Percentiles rank a stretch among this genome's conserved stretches.
These are phyloP conservation scores for Sceliomorpha sp. DNA, from an alignment of 2,888 invertebrate species.

Conservation along the genomic window DNA sequence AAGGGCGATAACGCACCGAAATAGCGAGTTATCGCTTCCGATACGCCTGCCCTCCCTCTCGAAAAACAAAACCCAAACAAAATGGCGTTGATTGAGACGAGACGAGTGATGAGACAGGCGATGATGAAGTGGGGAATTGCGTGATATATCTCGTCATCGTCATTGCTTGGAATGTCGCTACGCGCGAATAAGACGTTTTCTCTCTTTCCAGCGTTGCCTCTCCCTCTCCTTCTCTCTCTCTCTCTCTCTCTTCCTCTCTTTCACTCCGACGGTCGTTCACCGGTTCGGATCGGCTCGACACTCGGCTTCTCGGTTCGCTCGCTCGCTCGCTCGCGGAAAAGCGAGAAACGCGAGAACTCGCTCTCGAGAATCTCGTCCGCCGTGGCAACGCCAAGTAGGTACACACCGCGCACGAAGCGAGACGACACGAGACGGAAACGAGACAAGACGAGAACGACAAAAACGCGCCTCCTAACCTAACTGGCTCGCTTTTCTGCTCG, in stretches of 20 bases:
- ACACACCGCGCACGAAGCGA: conserved; percentile 4
- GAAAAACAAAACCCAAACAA: conserved; percentile 15
- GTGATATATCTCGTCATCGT: conserved; percentile 56
- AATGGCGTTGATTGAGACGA: conserved; percentile 45
- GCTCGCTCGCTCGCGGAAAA: conserved; percentile 35
- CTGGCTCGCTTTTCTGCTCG: conserved; percentile 29
- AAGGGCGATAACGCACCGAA: too few species aligned
- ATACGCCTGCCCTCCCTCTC: too few species aligned
- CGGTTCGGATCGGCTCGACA: conserved; percentile 17
- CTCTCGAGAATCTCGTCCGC: conserved; percentile 13
- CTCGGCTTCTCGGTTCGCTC: conserved; percentile 37
- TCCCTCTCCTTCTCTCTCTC: conserved; percentile 36
- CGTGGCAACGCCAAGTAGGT: conserved; percentile 29
- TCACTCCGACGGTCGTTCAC: conserved; percentile 52
- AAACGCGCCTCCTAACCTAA: conserved; percentile 24
- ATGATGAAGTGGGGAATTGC: conserved; percentile 48
- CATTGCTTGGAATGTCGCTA: conserved; percentile 50
- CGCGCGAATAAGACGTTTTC: conserved; percentile 48
- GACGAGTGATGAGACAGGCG: conserved; percentile 25
- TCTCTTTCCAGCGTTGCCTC: conserved; percentile 39
- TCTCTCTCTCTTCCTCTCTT: conserved; percentile 41
- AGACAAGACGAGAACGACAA: conserved; percentile 5
- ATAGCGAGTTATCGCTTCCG: too few species aligned
- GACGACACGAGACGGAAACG: conserved; percentile 10
- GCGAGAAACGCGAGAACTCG: conserved; percentile 42